Evolutionary conservation across 2,113 vertebrate species (phyloP).

Genomic region (Thamnophis sirtalis): DNA sequence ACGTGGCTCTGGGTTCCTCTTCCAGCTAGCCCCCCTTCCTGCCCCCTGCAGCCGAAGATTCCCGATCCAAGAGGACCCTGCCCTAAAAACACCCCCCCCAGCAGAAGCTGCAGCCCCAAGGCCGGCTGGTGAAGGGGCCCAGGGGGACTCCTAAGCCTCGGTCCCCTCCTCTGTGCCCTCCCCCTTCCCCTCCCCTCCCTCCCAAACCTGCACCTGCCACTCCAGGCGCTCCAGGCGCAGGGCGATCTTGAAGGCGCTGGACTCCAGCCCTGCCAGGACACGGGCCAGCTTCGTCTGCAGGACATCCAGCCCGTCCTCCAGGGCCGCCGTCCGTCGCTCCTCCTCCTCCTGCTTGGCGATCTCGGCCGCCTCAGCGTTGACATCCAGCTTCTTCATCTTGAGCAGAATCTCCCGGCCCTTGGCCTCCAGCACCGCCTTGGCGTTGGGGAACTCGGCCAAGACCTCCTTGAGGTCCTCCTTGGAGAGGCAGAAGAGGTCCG

Average conservation of each 20-base stretch:
- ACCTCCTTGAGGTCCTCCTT: constrained; percentile 86
- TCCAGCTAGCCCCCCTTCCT: background rate
- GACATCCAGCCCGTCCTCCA: constrained; percentile 73
- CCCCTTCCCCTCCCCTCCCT: background rate
- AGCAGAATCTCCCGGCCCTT: constrained; percentile 88
- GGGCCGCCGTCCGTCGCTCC: constrained; percentile 53
- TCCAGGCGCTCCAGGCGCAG: constrained; percentile 77
- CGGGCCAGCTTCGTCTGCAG: constrained; percentile 84
- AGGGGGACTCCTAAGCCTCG: background rate
- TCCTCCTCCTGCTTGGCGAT: constrained; percentile 59
- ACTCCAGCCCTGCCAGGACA: constrained; percentile 84
- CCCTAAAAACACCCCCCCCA: background rate
- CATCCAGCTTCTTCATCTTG: constrained; percentile 82
- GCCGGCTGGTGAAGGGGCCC: background rate
- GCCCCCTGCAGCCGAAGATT: background rate
- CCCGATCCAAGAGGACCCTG: background rate
- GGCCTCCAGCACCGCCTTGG: constrained; percentile 81
- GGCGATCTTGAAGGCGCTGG: constrained; percentile 72
- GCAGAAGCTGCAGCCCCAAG: background rate
- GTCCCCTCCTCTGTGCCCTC: background rate
- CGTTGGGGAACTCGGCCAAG: constrained; percentile 82
- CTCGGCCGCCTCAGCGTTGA: constrained; percentile 48
- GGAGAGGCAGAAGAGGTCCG: constrained; percentile 88
- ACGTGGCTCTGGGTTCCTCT: background rate
- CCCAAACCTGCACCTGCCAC: constrained; percentile 61